Evolutionary conservation across 2,888 invertebrate species (phyloP).

Genomic region (Linnaemya vulpina): DNA sequence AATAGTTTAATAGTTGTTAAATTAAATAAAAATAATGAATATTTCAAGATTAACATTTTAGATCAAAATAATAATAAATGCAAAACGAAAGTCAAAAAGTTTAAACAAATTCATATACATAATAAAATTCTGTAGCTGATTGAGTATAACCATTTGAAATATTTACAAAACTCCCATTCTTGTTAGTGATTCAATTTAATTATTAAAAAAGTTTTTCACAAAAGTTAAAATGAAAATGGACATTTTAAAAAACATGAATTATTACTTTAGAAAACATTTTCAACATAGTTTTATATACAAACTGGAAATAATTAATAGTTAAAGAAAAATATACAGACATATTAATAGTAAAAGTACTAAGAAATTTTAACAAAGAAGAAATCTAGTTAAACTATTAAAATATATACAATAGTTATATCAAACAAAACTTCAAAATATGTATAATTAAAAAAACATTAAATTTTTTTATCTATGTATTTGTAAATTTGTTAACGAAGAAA

Average conservation of each 20-base stretch:
- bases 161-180: constrained; percentile 68
- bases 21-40: constrained; percentile 53
- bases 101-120: constrained; percentile 60
- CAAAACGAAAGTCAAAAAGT: constrained; percentile 35
- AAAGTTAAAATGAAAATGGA: constrained; percentile 24
- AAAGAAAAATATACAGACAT: constrained; percentile 75
- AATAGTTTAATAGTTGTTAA: constrained; percentile 64
- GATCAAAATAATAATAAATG: constrained; percentile 70
- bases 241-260: constrained; percentile 52
- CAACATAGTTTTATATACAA: constrained; percentile 56
- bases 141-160: constrained; percentile 59
- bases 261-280: constrained; percentile 72
- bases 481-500: constrained; percentile 50
- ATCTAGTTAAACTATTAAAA: constrained; percentile 63
- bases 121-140: constrained; percentile 74
- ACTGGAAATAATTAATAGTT: constrained; percentile 78
- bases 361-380: constrained; percentile 63
- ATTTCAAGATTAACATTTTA: constrained; percentile 72
- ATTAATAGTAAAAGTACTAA: constrained; percentile 35
- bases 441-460: constrained; percentile 7
- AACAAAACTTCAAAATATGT: constrained; percentile 48
- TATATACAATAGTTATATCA: constrained; percentile 41
- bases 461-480: constrained; percentile 55
- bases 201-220: constrained; percentile 41
- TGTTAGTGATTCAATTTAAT: constrained; percentile 70